Evolutionary conservation across 1,140 invertebrate species (phyloP).

Genomic region (Drosophila trapezifrons): DNA sequence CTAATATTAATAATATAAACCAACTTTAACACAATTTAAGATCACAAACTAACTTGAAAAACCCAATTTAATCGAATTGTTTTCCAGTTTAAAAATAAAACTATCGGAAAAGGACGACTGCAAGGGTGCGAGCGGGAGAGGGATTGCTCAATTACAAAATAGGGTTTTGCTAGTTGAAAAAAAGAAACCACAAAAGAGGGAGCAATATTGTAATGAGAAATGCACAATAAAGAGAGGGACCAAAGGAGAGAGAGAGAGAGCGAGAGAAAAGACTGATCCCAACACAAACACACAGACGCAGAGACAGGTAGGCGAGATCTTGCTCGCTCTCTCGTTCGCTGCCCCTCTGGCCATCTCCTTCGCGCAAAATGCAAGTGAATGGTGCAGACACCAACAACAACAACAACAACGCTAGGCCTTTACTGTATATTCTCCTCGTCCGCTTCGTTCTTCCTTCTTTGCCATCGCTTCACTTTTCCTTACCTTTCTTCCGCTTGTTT

Average conservation of each 20-base stretch:
- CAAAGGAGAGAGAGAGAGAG: constrained; percentile 7
- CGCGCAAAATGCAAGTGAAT: constrained; percentile 53
- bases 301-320: constrained; percentile 14
- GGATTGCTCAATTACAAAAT: constrained; percentile 11
- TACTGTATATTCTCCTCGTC: constrained; percentile 19
- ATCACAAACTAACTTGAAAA: background rate
- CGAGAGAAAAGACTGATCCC: constrained; percentile 34
- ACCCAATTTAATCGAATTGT: no score
- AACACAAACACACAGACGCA: constrained; percentile 14
- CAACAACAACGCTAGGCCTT: constrained; percentile 14
- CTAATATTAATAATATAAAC: background rate
- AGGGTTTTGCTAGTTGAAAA: constrained; percentile 20
- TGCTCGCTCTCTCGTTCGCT: background rate
- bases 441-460: constrained; percentile 4
- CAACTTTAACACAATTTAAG: background rate
- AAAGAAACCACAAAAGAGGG: constrained; percentile 23
- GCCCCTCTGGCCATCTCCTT: constrained; percentile 2
- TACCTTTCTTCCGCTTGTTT: constrained; percentile 28
- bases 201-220: constrained; percentile 25
- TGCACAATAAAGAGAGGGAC: constrained; percentile 19
- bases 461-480: constrained; percentile 6
- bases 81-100: background rate
- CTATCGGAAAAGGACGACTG: background rate
- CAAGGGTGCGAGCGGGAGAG: background rate
- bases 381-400: constrained; percentile 16